phyloP scores from a whole-genome alignment of 2,888 invertebrate species.

The Phengaris alcon region DNA sequence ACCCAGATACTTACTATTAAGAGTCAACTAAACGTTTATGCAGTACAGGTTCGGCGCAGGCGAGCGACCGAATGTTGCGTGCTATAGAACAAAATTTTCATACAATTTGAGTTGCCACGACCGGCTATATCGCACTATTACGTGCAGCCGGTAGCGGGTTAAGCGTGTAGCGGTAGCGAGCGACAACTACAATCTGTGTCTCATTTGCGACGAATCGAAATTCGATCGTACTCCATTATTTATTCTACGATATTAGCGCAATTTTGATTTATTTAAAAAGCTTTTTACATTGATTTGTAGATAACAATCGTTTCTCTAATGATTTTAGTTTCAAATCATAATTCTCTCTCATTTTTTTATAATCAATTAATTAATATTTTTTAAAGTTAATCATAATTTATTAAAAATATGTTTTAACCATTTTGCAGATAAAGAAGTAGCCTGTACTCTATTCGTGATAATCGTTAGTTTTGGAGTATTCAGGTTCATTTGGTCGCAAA shows the following conservation, averaged over 20 bases:
- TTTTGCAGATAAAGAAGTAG: too few species aligned
- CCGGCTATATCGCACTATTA: too few species aligned
- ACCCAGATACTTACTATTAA: conserved; percentile 4
- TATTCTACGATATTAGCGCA: background rate
- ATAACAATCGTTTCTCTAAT: background rate
- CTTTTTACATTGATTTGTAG: background rate
- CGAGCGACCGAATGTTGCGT: background rate
- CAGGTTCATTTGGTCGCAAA: too few species aligned
- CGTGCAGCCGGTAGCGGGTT: too few species aligned
- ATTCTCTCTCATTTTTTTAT: too few species aligned
- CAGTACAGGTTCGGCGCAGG: background rate
- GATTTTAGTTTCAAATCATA: background rate
- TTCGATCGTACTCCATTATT: background rate
- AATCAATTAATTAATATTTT: too few species aligned
- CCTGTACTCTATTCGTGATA: too few species aligned
- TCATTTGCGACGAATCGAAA: background rate
- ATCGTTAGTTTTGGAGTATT: too few species aligned
- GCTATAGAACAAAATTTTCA: background rate
- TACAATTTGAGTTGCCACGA: background rate
- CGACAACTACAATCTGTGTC: too few species aligned
- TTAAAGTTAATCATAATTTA: too few species aligned
- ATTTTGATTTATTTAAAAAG: background rate
- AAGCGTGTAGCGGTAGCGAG: too few species aligned
- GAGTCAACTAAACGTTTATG: background rate
- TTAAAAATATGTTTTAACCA: too few species aligned